Evolutionary conservation across 2,113 vertebrate species (phyloP), one percentile per base, ranked within the genome.

Genomic region (Oostethus manadensis): DNA sequence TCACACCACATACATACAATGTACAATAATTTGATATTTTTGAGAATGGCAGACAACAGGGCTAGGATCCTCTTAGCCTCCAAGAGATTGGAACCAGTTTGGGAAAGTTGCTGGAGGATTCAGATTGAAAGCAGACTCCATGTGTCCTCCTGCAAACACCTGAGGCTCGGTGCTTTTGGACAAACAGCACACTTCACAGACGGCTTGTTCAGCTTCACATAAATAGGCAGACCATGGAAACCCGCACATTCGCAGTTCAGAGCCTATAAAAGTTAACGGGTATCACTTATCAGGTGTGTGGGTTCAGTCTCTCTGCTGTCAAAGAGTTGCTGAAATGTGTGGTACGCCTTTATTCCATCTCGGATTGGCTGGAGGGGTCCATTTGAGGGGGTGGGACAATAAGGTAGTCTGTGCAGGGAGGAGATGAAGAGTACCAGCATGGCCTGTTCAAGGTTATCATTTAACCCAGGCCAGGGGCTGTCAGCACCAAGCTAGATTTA

Each of bases 361-460:
- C 70, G 38, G 80, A 81, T 84, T 82, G 83, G 82, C 86, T 86
- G 73, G 73, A 80, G 80, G 81, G 81, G 79, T 82, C 73, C 53
- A 56, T 78, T 68, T 8, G 62, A 64, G 61, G 71, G 71, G 78
- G 72, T 64, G 71, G 83, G 76, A 91, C 89, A 92, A 91, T 90
- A 90, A 84, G 74, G 72, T 59, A 54, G 88, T 91, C 87, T 92
- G 89, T 92, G 79, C 77, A 43, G 67, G 57, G 80, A 82, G 77
- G 51, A 88, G 79, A 89, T 89, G 72, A 87, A 87, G 84, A 89
- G 84, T 81, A 83, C 83, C 76, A 88, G 71, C 76, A 35, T 81
- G 65, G 76, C 71, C 83, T 88, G 84, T 90, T 91, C 89, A 91
- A 90, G 89, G 88, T 91, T 91, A 91, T 91, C 89, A 84, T 89